Evolutionary conservation across 2,797 vertebrate genomes (phyloP).

Genomic region (Cetoscarus ocellatus): DNA sequence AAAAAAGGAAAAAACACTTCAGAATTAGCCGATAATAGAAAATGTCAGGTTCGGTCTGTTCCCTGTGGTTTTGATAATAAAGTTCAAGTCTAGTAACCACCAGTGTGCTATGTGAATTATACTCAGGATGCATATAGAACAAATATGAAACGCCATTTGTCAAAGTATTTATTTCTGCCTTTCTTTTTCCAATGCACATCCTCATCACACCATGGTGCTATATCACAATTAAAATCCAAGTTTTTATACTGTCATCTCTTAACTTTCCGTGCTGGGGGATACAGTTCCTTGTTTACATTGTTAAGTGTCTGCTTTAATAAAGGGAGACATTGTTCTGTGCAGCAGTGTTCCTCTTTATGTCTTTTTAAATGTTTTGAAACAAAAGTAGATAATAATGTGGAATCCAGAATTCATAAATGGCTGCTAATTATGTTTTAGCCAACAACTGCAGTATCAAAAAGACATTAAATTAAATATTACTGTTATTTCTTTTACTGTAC

Average conservation of each 20-base stretch:
- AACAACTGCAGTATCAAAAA: conserved; percentile 1
- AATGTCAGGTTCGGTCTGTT: neutral
- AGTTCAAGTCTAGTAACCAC: neutral
- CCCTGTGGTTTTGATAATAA: neutral
- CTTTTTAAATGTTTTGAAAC: conserved; percentile 25
- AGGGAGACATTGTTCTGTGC: conserved; percentile 27
- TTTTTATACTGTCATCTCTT: neutral
- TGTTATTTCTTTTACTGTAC: conserved; percentile 11
- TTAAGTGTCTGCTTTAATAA: conserved; percentile 31
- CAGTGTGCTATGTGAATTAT: neutral
- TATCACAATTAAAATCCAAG: neutral
- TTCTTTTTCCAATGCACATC: neutral
- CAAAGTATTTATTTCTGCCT: neutral
- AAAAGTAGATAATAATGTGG: conserved; percentile 26
- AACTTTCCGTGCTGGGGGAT: neutral
- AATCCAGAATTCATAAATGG: neutral
- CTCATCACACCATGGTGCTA: neutral
- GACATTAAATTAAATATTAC: neutral
- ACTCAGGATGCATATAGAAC: neutral
- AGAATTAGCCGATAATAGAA: neutral
- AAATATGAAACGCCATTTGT: neutral
- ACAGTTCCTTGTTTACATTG: conserved; percentile 16
- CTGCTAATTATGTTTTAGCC: conserved; percentile 24
- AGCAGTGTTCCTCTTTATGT: conserved; percentile 20
- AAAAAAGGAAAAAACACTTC: neutral